These are phyloP conservation scores for Drosophila leonis DNA, from an alignment of 2,888 invertebrate species.

Conservation along the genomic window DNA sequence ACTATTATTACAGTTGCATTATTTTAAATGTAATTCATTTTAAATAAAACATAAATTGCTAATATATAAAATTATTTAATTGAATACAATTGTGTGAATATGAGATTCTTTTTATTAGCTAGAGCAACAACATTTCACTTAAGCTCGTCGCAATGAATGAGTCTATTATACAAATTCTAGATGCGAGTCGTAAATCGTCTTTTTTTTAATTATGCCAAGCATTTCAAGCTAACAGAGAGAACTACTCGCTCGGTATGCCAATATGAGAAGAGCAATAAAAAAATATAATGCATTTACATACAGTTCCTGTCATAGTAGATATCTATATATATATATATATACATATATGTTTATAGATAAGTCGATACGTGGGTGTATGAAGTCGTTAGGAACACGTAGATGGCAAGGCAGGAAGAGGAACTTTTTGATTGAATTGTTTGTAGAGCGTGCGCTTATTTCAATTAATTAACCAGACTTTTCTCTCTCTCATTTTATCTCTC, in stretches of 20 bases:
- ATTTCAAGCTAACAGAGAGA: slow-evolving; percentile 7
- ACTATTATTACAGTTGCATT: no score
- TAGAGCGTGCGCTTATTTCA: slow-evolving; percentile 54
- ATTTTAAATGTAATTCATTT: background rate
- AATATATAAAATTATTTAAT: background rate
- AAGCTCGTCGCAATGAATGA: background rate
- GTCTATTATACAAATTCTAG: slow-evolving; percentile 13
- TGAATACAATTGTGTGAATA: background rate
- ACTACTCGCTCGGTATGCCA: slow-evolving; percentile 16
- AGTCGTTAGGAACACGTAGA: slow-evolving; percentile 54
- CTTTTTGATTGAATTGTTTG: slow-evolving; percentile 52
- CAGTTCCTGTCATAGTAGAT: slow-evolving; percentile 7
- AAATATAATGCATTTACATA: slow-evolving; percentile 22
- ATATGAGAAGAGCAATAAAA: slow-evolving; percentile 10
- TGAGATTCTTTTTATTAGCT: background rate
- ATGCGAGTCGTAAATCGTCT: background rate
- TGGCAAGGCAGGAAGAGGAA: slow-evolving; percentile 4
- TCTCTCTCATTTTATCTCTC: slow-evolving; percentile 8
- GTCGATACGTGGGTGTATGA: slow-evolving; percentile 58
- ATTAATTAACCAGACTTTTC: slow-evolving; percentile 59
- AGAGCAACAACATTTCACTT: background rate
- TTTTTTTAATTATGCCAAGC: slow-evolving; percentile 3
- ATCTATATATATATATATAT: background rate
- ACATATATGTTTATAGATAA: background rate
- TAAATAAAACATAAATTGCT: background rate